phyloP scores from a whole-genome alignment of 2,797 vertebrate species.

The Clamator glandarius region DNA sequence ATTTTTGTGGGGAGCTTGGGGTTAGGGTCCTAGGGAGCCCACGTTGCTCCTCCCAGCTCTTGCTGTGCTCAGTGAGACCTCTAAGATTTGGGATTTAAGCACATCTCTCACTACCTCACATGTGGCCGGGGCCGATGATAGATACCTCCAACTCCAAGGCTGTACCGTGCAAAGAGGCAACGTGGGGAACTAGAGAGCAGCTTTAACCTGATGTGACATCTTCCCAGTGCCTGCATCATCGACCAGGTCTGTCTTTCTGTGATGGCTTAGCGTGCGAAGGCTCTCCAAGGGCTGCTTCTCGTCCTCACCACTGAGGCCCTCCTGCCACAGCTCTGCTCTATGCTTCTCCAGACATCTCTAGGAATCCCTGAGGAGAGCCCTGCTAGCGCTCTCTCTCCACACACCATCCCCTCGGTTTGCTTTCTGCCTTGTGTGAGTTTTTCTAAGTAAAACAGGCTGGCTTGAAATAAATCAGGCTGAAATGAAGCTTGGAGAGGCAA shows the following conservation, averaged over 20 bases:
- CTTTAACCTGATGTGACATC: background rate
- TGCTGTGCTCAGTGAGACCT: background rate
- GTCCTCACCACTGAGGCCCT: rapidly evolving
- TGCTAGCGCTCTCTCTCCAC: background rate
- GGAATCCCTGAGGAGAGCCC: background rate
- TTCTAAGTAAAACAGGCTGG: background rate
- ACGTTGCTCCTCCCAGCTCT: background rate
- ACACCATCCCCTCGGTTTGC: background rate
- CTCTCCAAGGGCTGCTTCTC: conserved; percentile 20
- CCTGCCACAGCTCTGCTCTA: background rate
- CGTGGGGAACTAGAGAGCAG: background rate
- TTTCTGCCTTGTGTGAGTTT: background rate
- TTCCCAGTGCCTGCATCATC: background rate
- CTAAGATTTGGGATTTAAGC: background rate
- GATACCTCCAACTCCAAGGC: background rate
- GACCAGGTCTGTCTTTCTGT: background rate
- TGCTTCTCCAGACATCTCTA: background rate
- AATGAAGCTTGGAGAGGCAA: background rate
- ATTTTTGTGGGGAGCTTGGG: background rate
- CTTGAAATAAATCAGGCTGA: conserved; percentile 14
- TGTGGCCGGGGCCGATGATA: background rate
- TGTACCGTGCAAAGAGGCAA: too few relatives aligned
- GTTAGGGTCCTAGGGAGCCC: background rate
- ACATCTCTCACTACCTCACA: rapidly evolving
- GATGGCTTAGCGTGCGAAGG: background rate